Conservation (phyloP, 2,113 vertebrate species). For the Smithornis capensis region DNA sequence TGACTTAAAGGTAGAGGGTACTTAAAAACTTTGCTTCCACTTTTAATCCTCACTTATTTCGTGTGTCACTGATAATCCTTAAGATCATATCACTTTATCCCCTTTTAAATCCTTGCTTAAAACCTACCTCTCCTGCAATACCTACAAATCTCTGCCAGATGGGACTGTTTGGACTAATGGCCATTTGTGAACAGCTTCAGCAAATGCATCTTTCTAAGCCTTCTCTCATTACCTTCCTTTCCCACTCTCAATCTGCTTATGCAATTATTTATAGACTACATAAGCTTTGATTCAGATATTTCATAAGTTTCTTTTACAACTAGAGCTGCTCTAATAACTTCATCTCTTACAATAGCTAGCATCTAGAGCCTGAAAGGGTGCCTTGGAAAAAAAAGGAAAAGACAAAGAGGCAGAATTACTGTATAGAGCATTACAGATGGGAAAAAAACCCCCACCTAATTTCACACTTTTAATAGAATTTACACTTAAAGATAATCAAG, state of each 20-base stretch:
- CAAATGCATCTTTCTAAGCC: not conserved
- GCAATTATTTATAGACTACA: not conserved
- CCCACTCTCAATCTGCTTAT: not conserved
- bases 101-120: slow-evolving; percentile 8
- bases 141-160: slow-evolving; percentile 1
- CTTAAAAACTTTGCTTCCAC: not conserved
- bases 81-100: not conserved
- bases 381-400: not conserved
- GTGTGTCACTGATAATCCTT: not conserved
- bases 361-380: not conserved
- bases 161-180: not conserved
- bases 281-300: not conserved
- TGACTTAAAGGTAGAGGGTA: not conserved
- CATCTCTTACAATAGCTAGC: not conserved
- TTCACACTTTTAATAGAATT: not conserved
- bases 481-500: not conserved
- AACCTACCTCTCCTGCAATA: not conserved
- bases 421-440: not conserved
- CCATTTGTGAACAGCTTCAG: not conserved
- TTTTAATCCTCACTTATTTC: not conserved
- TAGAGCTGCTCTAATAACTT: not conserved
- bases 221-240: not conserved
- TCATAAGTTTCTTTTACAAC: not conserved
- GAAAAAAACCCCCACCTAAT: not conserved
- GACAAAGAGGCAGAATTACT: not conserved